Conservation (phyloP, 2,113 vertebrate species). For the Puma concolor region DNA sequence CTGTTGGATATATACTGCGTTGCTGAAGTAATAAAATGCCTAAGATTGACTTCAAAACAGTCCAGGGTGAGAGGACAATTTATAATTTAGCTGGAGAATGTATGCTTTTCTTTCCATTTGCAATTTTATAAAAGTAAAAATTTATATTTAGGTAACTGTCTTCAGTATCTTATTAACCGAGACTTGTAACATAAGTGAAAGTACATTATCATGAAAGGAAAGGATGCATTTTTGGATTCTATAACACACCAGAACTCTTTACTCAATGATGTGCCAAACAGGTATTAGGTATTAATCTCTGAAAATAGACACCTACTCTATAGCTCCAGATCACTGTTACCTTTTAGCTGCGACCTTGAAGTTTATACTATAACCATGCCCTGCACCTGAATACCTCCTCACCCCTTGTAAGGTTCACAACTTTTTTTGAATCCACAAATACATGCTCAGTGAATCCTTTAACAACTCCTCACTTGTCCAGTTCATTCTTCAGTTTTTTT, state of each 20-base stretch:
- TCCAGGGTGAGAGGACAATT: neutral
- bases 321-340: neutral
- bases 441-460: neutral
- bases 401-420: neutral
- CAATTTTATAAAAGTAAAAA: conserved; percentile 9
- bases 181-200: neutral
- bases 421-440: neutral
- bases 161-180: conserved; percentile 14
- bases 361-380: neutral
- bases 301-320: neutral
- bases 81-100: neutral
- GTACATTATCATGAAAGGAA: neutral
- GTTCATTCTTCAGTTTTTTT: conserved; percentile 8
- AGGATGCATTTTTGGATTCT: neutral
- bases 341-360: neutral
- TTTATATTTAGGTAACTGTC: neutral
- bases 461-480: neutral
- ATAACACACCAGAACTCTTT: neutral
- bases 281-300: neutral
- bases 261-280: neutral
- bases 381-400: neutral
- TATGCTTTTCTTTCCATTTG: neutral
- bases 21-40: neutral
- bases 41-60: neutral
- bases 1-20: neutral